Evolutionary conservation across 2,113 vertebrate species (phyloP), one percentile per base, ranked within the genome.

Genomic region (Megaptera novaeangliae): DNA sequence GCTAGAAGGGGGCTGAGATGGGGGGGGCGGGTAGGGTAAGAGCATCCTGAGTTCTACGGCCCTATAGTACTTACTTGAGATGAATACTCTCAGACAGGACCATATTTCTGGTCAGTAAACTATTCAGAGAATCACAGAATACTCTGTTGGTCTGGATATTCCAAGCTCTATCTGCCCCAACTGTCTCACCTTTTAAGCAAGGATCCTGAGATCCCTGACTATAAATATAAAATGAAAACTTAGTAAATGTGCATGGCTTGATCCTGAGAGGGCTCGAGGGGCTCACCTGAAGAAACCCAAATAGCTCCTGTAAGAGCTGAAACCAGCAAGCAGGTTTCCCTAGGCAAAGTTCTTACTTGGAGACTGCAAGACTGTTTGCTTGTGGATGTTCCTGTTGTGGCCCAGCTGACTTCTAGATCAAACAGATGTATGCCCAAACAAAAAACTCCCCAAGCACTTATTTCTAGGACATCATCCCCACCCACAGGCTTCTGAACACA

Each of bases 391-490:
- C 81, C 63, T 92, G 15, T 52, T 93, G 41, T 69, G 12, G 36
- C 13, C 59, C 46, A 39, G 64, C n/a, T 94, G 96, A 91, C 44
- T 36, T 86, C 94, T 25, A 96, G 83, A 94, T 91, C 61, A 95
- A 85, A 91, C 84, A 93, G 90, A 96, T 91, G 52, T 36, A 74
- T 52, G 44, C 59, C 23, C 71, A 95, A 92, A 29, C 36, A 39
- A 85, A 86, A 94, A 97, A 96, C 31, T 63, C 75, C 88, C 96
- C 52, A 55, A 71, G 15, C n/a, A 61, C 41, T 96, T 63, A 77
- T 63, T 97, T 97, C 91, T 95, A 97, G 91, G 82, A 95, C n/a
- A 77, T 89, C 61, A 49, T 25, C 66, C 39, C n/a, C 49, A 72
- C 69, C 49, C 71, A 84, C 61, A 93, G 57, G 68, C 36, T 97